phyloP scores from a whole-genome alignment of 2,113 vertebrate species.

The Salminus brasiliensis region DNA sequence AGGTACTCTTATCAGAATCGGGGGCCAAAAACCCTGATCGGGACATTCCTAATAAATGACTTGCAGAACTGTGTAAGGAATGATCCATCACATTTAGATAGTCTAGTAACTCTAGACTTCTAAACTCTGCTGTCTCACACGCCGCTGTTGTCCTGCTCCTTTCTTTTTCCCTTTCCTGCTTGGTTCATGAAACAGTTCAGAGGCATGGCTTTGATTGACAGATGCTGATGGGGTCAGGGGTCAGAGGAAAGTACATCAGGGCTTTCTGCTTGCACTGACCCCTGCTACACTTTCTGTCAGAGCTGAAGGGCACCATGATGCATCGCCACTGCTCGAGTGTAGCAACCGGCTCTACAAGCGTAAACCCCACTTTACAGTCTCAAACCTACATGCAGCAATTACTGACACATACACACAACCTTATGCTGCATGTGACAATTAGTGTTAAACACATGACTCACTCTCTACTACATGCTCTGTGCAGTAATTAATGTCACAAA shows the following conservation, averaged over 20 bases:
- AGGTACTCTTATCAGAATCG: no score
- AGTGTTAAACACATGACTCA: neutral
- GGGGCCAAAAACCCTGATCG: no score
- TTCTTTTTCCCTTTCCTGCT: neutral
- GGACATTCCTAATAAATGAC: no score
- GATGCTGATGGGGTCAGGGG: conserved; percentile 65
- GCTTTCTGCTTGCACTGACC: conserved; percentile 68
- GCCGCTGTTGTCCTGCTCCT: neutral
- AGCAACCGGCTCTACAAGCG: conserved; percentile 14
- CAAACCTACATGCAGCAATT: conserved; percentile 23
- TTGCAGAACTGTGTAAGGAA: no score
- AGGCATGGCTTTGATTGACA: conserved; percentile 60
- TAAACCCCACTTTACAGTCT: neutral
- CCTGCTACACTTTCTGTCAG: conserved; percentile 56
- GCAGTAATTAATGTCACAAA: conserved; percentile 2
- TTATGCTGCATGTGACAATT: neutral
- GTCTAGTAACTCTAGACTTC: neutral
- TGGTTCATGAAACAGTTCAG: conserved; percentile 4
- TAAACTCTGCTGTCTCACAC: neutral
- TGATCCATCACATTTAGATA: neutral
- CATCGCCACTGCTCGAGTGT: conserved; percentile 42
- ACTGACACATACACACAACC: conserved; percentile 15
- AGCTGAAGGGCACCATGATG: conserved; percentile 48
- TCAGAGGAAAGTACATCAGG: conserved; percentile 68
- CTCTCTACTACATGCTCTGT: neutral